phyloP scores from a whole-genome alignment of 2,113 vertebrate genomes.

The Ctenodactylus gundi region DNA sequence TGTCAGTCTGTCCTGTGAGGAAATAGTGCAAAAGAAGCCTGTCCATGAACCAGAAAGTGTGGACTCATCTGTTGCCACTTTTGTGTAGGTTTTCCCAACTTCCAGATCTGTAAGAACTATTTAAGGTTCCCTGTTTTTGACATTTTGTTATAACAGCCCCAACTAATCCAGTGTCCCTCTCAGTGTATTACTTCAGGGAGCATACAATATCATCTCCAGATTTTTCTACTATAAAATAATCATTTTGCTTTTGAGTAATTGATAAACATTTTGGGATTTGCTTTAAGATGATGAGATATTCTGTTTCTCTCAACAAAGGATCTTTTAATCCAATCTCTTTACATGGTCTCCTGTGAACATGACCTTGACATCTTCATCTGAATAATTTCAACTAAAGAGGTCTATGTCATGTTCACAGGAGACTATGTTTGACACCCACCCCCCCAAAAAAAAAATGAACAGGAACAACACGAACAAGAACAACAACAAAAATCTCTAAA shows the following conservation, averaged over 20 bases:
- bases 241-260: neutral
- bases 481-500: neutral
- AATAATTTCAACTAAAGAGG: neutral
- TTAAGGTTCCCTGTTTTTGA: neutral
- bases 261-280: neutral
- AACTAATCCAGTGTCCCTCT: neutral
- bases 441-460: no score
- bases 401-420: neutral
- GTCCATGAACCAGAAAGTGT: neutral
- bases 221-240: neutral
- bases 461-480: no score
- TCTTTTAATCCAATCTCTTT: neutral
- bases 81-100: neutral
- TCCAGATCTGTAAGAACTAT: neutral
- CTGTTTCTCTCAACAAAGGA: neutral
- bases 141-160: neutral
- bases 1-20: neutral
- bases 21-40: neutral
- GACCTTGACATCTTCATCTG: neutral
- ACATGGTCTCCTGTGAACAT: no score
- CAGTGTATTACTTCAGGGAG: neutral
- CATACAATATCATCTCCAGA: no score
- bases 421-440: no score
- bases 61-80: neutral
- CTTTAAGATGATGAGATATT: neutral